phyloP scores from a whole-genome alignment of 2,888 invertebrate species.

The Eilema depressum region DNA sequence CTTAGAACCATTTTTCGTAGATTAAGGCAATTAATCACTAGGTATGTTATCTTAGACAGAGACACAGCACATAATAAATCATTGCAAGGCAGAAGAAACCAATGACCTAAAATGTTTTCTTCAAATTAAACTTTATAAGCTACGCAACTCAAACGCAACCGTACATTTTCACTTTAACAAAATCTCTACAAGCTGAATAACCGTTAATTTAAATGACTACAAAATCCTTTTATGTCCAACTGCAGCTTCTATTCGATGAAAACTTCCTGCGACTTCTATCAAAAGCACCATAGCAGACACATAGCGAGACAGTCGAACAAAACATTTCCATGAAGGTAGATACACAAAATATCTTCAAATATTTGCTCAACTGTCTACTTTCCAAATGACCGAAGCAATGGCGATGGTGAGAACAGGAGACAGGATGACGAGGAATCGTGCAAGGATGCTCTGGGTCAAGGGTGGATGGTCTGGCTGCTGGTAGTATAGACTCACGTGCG shows the following conservation, averaged over 20 bases:
- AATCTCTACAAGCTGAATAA: constrained; percentile 24
- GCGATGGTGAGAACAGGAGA: constrained; percentile 46
- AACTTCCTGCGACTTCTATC: constrained; percentile 9
- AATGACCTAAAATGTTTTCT: not conserved
- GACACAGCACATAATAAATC: constrained; percentile 43
- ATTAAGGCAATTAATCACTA: constrained; percentile 34
- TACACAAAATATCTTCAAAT: not conserved
- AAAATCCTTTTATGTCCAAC: not conserved
- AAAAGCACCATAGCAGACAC: constrained; percentile 20
- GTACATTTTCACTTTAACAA: constrained; percentile 6
- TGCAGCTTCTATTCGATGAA: constrained; percentile 17
- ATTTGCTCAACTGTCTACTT: constrained; percentile 31
- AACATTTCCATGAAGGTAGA: not conserved
- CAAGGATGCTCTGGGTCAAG: constrained; percentile 26
- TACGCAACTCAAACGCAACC: constrained; percentile 27
- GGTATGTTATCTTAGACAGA: constrained; percentile 7
- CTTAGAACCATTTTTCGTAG: not conserved
- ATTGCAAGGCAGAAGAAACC: constrained; percentile 28
- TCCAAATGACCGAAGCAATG: constrained; percentile 29
- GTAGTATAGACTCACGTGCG: constrained; percentile 77
- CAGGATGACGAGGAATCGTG: constrained; percentile 40
- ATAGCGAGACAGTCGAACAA: constrained; percentile 33
- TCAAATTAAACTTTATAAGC: constrained; percentile 11
- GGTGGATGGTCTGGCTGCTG: constrained; percentile 33
- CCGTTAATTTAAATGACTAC: constrained; percentile 16